These are phyloP conservation scores for Hucho hucho DNA, from an alignment of 2,113 vertebrate genomes.

Conservation along the genomic window DNA sequence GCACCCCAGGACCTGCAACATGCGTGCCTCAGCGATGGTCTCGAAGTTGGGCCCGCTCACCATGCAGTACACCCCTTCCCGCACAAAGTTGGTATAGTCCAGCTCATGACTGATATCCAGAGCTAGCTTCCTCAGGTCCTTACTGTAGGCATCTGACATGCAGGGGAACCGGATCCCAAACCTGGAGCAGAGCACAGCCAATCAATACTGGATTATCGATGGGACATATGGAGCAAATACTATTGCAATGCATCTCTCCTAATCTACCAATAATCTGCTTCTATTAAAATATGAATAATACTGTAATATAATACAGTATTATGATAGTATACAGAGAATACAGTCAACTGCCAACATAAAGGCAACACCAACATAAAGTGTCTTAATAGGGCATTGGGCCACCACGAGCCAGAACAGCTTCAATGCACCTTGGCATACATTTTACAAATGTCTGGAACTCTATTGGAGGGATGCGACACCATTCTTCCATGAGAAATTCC, in stretches of 20 bases:
- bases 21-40: slow-evolving; percentile 73
- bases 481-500: too few relatives aligned
- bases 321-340: slow-evolving; percentile 55
- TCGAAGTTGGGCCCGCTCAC: slow-evolving; percentile 78
- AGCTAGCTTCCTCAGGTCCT: slow-evolving; percentile 60
- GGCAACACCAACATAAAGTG: too few relatives aligned
- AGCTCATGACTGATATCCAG: slow-evolving; percentile 60
- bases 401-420: too few relatives aligned
- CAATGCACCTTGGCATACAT: too few relatives aligned
- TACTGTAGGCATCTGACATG: slow-evolving; percentile 76
- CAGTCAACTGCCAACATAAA: slow-evolving; percentile 17
- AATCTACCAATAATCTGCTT: too few relatives aligned
- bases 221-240: neutral
- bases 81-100: slow-evolving; percentile 57
- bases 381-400: too few relatives aligned
- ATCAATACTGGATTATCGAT: neutral
- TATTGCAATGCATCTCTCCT: too few relatives aligned
- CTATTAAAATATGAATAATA: too few relatives aligned
- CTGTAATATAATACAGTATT: too few relatives aligned
- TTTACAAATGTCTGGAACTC: too few relatives aligned
- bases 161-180: slow-evolving; percentile 76
- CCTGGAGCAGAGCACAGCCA: slow-evolving; percentile 35
- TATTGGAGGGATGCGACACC: too few relatives aligned
- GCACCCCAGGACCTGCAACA: slow-evolving; percentile 70
- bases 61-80: slow-evolving; percentile 77